A percentile compares a stretch with the other conserved stretches of the same genome.
Conservation (phyloP, 2,113 vertebrate genomes). For the Machaerirhynchus nigripectus region DNA sequence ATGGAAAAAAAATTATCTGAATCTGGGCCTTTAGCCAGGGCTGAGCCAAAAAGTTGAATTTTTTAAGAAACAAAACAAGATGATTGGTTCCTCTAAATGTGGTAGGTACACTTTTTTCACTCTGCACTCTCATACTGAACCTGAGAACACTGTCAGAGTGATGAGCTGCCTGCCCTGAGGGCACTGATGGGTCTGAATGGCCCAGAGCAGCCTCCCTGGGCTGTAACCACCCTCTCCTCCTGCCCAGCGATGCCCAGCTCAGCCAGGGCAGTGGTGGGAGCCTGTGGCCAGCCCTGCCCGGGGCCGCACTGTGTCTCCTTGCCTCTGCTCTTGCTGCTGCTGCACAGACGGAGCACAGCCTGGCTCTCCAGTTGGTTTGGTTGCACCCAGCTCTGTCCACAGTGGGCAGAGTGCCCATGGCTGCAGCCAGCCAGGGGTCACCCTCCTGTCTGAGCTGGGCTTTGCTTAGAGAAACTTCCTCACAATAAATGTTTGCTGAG, state of each 20-base stretch:
- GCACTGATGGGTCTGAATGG: not conserved
- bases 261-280: fast-evolving
- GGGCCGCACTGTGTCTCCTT: fast-evolving
- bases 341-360: not conserved
- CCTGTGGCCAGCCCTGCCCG: not conserved
- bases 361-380: fast-evolving
- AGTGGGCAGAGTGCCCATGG: not conserved
- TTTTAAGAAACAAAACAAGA: not conserved
- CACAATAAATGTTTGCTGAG: not conserved
- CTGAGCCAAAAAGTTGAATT: not conserved
- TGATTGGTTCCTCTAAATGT: not conserved
- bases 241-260: not conserved
- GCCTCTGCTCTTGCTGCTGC: not conserved
- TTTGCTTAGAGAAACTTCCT: not conserved
- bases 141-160: not conserved
- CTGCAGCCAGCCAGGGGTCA: not conserved
- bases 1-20: not conserved
- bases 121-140: not conserved
- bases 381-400: not conserved
- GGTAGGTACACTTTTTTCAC: not conserved
- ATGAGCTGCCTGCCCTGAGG: not conserved
- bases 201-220: not conserved
- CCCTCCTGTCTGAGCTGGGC: not conserved
- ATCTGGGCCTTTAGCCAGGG: not conserved
- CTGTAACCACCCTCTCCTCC: no score